phyloP scores from a whole-genome alignment of 1,140 invertebrate species.

The Aphaenogaster ashmeadi region DNA sequence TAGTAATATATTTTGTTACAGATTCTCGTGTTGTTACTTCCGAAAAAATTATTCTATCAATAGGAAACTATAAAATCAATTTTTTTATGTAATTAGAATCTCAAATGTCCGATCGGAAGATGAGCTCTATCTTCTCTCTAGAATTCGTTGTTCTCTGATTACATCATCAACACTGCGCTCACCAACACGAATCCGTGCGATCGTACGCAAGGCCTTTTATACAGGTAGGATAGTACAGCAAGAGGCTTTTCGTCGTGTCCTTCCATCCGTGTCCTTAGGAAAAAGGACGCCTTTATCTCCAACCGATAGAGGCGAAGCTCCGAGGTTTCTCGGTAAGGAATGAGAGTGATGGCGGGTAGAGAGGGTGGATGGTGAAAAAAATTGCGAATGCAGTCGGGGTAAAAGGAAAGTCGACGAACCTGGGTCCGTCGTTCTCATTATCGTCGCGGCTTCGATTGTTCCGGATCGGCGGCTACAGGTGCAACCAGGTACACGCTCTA shows the following conservation, averaged over 20 bases:
- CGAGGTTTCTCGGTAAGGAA: constrained; percentile 55
- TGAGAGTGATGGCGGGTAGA: constrained; percentile 43
- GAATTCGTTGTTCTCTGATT: constrained; percentile 41
- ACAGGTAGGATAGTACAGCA: constrained; percentile 22
- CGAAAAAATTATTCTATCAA: not conserved
- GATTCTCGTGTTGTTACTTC: not conserved
- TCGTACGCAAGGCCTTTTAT: constrained; percentile 41
- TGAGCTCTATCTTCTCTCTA: not conserved
- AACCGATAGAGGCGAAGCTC: constrained; percentile 59
- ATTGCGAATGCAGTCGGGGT: constrained; percentile 66
- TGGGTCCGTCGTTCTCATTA: constrained; percentile 77
- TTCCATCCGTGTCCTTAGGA: constrained; percentile 61
- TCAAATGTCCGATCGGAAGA: not conserved
- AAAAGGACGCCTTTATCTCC: constrained; percentile 69
- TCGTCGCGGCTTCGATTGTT: constrained; percentile 79
- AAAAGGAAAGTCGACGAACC: constrained; percentile 71
- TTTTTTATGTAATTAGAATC: constrained; percentile 22
- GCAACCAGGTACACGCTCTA: constrained; percentile 73
- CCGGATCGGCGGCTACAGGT: constrained; percentile 71
- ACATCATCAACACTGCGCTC: constrained; percentile 66
- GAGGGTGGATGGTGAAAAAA: constrained; percentile 60
- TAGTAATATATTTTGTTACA: not conserved
- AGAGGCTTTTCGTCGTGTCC: constrained; percentile 55
- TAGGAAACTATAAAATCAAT: not conserved
- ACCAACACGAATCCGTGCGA: constrained; percentile 43